Evolutionary conservation across 2,113 vertebrate genomes (phyloP).

Genomic region (Nycticorax nycticorax): DNA sequence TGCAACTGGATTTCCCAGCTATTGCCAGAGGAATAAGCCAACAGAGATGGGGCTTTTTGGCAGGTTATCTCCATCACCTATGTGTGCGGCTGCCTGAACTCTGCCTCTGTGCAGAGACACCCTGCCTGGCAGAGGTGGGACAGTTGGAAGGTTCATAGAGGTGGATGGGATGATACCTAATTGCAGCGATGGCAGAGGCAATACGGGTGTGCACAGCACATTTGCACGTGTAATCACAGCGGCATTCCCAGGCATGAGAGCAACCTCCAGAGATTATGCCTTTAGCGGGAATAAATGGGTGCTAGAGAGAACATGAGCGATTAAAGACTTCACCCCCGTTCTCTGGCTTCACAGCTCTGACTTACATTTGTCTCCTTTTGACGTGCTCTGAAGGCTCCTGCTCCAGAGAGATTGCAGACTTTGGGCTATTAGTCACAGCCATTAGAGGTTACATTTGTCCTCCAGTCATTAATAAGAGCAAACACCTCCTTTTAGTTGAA

Average conservation of each 20-base stretch:
- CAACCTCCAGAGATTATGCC: background rate
- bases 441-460: background rate
- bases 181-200: background rate
- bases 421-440: background rate
- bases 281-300: background rate
- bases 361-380: background rate
- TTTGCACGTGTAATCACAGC: background rate
- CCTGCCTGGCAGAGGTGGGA: background rate
- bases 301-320: rapidly evolving
- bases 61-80: background rate
- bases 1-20: background rate
- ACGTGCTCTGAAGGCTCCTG: background rate
- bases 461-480: background rate
- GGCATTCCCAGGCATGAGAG: background rate
- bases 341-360: background rate
- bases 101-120: background rate
- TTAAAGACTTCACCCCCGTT: background rate
- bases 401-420: rapidly evolving
- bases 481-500: background rate
- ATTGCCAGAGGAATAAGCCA: background rate
- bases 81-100: rapidly evolving
- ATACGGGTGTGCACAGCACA: rapidly evolving
- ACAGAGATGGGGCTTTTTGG: background rate
- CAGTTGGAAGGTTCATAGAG: background rate
- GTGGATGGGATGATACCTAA: background rate